Conservation (phyloP, 2,888 invertebrate species). For the Physocephala rufipes region DNA sequence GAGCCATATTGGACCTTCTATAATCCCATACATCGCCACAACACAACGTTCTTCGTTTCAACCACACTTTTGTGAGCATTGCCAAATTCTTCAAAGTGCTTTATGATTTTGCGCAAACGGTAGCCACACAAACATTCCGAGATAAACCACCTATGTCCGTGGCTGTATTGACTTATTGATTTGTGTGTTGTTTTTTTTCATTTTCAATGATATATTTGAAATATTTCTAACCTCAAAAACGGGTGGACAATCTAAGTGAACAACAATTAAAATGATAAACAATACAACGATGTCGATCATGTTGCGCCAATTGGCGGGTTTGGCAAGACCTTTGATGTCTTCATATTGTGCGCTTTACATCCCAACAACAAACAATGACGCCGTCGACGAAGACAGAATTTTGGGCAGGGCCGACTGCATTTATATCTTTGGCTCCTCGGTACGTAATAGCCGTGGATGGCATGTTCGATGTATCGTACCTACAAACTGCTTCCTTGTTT, state of each 20-base stretch:
- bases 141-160: not conserved
- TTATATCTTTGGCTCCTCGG: not conserved
- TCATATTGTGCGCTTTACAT: conserved; percentile 6
- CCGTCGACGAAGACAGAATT: conserved; percentile 12
- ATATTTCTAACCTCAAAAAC: not conserved
- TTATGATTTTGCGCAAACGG: too few species aligned
- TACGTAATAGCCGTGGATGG: conserved; percentile 21
- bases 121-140: too few species aligned
- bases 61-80: too few species aligned
- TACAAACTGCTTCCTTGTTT: conserved; percentile 20
- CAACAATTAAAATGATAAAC: not conserved
- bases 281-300: not conserved
- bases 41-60: too few species aligned
- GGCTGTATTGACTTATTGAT: not conserved
- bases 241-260: conserved; percentile 4
- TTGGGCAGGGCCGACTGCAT: not conserved
- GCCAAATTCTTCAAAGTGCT: too few species aligned
- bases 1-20: too few species aligned
- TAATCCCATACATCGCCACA: too few species aligned
- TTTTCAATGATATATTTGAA: not conserved
- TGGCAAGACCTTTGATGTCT: conserved; percentile 10
- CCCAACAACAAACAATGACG: conserved; percentile 29
- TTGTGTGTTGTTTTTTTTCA: conserved; percentile 4
- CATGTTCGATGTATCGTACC: conserved; percentile 30
- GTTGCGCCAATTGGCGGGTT: too few species aligned